Conservation (phyloP, 92 coral and sea anemone genomes). For the Virgularia gustaviana region DNA sequence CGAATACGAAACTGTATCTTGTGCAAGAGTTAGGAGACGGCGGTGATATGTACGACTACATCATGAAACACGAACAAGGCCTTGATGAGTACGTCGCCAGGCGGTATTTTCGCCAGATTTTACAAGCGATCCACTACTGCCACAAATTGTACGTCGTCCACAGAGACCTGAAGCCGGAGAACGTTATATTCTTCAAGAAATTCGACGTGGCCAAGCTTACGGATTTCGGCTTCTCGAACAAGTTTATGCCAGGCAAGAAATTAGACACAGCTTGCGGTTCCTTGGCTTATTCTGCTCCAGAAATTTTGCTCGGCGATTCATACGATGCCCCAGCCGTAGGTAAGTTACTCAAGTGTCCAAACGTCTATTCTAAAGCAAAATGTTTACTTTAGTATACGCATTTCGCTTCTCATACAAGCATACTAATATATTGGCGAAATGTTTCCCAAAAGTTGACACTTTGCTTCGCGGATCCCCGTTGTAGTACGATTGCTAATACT, state of each 20-base stretch:
- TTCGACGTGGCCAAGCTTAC: slow-evolving; percentile 96
- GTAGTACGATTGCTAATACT: too few relatives aligned
- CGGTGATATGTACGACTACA: slow-evolving; percentile 97
- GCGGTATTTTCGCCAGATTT: slow-evolving; percentile 93
- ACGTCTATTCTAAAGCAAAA: neutral
- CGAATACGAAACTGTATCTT: slow-evolving; percentile 88
- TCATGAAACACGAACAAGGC: slow-evolving; percentile 95
- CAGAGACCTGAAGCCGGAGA: slow-evolving; percentile 97
- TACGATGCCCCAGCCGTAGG: slow-evolving; percentile 99
- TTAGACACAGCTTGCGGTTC: slow-evolving; percentile 98
- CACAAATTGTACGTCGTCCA: slow-evolving; percentile 94
- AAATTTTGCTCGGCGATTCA: slow-evolving; percentile 92
- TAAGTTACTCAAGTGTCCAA: slow-evolving; percentile 41
- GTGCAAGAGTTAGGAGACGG: slow-evolving; percentile 97
- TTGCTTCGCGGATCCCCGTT: too few relatives aligned
- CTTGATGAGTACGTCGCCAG: slow-evolving; percentile 87
- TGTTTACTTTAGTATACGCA: neutral
- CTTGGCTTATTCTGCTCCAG: slow-evolving; percentile 96
- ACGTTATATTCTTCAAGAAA: slow-evolving; percentile 93
- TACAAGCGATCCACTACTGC: slow-evolving; percentile 98
- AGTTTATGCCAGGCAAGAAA: slow-evolving; percentile 89
- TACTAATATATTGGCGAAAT: too few relatives aligned
- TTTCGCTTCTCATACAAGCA: neutral
- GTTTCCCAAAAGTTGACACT: too few relatives aligned
- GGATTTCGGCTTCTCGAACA: slow-evolving; percentile 96